Conservation (phyloP, 2,797 vertebrate species). For the Crypturellus tataupa region DNA sequence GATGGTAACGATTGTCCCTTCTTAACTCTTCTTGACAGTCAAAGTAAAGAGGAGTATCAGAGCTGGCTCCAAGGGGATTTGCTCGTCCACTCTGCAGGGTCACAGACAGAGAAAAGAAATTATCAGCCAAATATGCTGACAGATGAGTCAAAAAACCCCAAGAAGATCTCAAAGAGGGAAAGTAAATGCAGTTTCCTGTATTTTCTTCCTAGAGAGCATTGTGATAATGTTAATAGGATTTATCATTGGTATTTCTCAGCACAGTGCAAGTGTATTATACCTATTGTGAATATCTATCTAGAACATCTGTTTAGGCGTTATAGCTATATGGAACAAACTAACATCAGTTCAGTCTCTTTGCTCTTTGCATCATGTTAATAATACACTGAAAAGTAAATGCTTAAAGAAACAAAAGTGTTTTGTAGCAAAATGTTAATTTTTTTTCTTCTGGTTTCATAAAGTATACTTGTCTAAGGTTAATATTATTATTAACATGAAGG, state of each 20-base stretch:
- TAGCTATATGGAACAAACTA: neutral
- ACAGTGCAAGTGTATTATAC: neutral
- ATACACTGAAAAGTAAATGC: neutral
- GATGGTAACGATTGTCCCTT: constrained; percentile 1
- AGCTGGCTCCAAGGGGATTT: constrained; percentile 20
- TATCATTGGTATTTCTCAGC: constrained; percentile 19
- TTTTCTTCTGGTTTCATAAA: neutral
- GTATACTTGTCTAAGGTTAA: neutral
- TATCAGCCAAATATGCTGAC: neutral
- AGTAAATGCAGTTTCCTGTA: neutral
- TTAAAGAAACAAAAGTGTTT: neutral
- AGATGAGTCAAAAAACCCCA: neutral
- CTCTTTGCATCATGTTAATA: neutral
- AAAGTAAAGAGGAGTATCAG: constrained; percentile 28
- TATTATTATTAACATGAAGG: neutral
- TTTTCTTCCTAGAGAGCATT: neutral
- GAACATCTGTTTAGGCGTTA: neutral
- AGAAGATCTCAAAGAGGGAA: constrained; percentile 8
- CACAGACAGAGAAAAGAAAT: constrained; percentile 23
- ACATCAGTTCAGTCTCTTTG: neutral
- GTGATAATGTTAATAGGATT: neutral
- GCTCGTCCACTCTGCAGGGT: constrained; percentile 29
- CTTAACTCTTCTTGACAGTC: constrained; percentile 40
- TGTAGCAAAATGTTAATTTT: neutral
- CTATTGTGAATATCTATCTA: neutral